Base-by-base conservation (phyloP, 2,888 invertebrate species). In the Diplolepis rosae region DNA sequence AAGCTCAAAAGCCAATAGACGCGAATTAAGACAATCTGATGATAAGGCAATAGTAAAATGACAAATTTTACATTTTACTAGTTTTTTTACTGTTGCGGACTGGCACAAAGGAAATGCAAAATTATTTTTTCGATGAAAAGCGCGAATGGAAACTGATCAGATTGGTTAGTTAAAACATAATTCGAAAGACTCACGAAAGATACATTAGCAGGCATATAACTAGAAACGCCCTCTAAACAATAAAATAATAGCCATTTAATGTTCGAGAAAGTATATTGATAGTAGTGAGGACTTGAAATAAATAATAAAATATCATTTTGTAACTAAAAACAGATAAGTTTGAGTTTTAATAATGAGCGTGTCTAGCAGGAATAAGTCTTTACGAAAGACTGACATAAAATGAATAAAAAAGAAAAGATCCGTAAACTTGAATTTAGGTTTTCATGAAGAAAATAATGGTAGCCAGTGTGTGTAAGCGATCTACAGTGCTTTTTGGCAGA, bases 1-100 rank as follows among this genome's bases (percentile, higher is more conserved):
- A 87, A 88, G 88, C 88, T 85, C 80, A 68, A 77, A 88, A 88
- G 88, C 88, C 86, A 82, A 81, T 80, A 80, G 76, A 80, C 69
- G 73, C 79, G 75, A 78, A 70, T 74, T 77, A 70, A 73, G 71
- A 48, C 70, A 39, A 61, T 61, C 13, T 61, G 22, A 54, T 30
- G 18, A 32, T 18, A 54, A 54, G 52, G 32, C 11, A 32, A 32
- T 3, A 61, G 39, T 61, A 35, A 39, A 39, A 72, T 76, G 73
- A 74, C 68, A 68, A 32, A 9, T 28, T 52, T 28, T 52, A 67
- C 15, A 42, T 45, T 28, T 13, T 22, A 18, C 1, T 27, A 24
- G 28, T 27, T 18, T 54, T 54, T n/a, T 18, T 35, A 56, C 35
- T 22, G n/a, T 24, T 61, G 22, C 7, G 39, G 39, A 61, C 56